Conservation (phyloP, 2,113 vertebrate genomes). For the Recurvirostra avosetta region DNA sequence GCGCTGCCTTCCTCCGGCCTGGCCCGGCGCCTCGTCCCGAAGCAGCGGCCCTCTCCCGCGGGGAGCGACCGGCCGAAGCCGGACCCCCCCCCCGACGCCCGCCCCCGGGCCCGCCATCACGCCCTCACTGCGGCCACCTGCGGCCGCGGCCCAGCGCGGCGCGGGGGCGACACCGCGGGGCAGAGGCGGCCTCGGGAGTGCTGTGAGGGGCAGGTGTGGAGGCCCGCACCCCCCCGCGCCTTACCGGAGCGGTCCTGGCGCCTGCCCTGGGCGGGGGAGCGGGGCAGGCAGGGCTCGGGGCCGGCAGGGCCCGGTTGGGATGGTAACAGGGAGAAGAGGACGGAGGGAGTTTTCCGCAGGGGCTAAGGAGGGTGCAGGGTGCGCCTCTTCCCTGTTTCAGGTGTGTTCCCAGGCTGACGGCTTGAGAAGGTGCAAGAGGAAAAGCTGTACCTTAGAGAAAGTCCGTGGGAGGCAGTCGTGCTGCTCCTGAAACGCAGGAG, state of each 20-base stretch:
- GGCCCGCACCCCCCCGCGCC: too few relatives aligned
- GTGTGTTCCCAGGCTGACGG: not conserved
- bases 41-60: accelerated
- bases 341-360: accelerated
- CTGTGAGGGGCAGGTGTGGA: too few relatives aligned
- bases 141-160: too few relatives aligned
- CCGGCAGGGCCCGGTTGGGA: accelerated
- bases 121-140: not conserved
- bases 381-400: accelerated
- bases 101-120: too few relatives aligned
- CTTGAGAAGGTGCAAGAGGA: not conserved
- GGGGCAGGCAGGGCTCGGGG: accelerated
- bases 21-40: not conserved
- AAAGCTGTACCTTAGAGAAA: not conserved
- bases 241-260: accelerated
- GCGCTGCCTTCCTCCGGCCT: too few relatives aligned
- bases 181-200: too few relatives aligned
- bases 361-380: accelerated
- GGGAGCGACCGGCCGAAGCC: accelerated
- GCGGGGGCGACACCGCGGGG: too few relatives aligned
- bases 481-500: not conserved
- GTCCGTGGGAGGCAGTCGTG: accelerated
- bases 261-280: accelerated
- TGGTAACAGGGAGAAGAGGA: accelerated
- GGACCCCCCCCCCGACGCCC: accelerated